phyloP scores from a whole-genome alignment of 2,888 invertebrate genomes.

The Spicauda simplicius region DNA sequence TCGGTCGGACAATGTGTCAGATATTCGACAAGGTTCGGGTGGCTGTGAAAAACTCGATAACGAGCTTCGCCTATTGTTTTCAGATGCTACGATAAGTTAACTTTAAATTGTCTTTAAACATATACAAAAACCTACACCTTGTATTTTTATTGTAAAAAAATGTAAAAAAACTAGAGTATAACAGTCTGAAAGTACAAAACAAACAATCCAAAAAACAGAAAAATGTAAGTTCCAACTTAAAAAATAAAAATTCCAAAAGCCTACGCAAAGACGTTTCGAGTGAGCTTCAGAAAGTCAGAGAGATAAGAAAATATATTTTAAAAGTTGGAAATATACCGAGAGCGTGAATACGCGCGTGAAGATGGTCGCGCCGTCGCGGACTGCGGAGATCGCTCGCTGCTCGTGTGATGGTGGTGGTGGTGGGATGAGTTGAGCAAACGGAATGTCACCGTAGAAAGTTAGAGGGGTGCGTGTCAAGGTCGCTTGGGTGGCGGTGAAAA shows the following conservation, averaged over 20 bases:
- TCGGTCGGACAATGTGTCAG: constrained; percentile 34
- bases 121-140: not conserved
- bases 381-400: constrained; percentile 21
- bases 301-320: not conserved
- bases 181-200: constrained; percentile 24
- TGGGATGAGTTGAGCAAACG: constrained; percentile 27
- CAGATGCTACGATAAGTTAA: constrained; percentile 3
- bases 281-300: not conserved
- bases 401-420: constrained; percentile 13
- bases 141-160: not conserved
- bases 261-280: too few relatives aligned
- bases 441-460: constrained; percentile 36
- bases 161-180: not conserved
- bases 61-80: constrained; percentile 23
- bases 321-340: constrained; percentile 28
- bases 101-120: not conserved
- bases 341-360: constrained; percentile 24
- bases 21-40: constrained; percentile 32
- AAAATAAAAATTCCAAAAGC: not conserved
- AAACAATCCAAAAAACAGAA: not conserved
- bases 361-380: constrained; percentile 27
- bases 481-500: constrained; percentile 20
- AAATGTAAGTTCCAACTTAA: not conserved
- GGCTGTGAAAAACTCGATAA: constrained; percentile 30
- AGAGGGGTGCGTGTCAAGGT: constrained; percentile 34